A percentile compares a stretch with the other conserved stretches of the same genome.
Conservation (phyloP, 2,797 vertebrate genomes). For the Saxicola maurus region DNA sequence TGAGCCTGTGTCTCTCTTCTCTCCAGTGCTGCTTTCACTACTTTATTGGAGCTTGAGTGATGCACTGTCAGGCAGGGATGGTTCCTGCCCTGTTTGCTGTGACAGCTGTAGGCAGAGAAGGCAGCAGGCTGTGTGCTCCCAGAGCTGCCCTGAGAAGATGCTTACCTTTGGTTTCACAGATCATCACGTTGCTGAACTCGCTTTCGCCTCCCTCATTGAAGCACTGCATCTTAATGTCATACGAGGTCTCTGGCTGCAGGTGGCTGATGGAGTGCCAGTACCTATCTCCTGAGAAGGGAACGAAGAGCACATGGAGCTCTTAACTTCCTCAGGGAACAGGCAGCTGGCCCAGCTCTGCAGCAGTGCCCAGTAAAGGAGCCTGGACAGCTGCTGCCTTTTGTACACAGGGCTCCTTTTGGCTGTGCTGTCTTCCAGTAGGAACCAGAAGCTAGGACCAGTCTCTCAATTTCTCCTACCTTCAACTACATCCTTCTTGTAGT, state of each 20-base stretch:
- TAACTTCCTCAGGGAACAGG: neutral
- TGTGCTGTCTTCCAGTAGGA: neutral
- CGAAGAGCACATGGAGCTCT: accelerated
- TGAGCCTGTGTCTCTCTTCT: neutral
- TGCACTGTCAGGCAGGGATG: accelerated
- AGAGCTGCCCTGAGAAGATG: neutral
- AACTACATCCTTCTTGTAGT: slow-evolving; percentile 96
- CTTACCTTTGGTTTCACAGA: slow-evolving; percentile 95
- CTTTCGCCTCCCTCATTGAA: slow-evolving; percentile 97
- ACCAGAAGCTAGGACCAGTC: neutral
- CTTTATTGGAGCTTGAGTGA: neutral
- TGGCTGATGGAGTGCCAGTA: slow-evolving; percentile 97
- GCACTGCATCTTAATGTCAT: slow-evolving; percentile 99
- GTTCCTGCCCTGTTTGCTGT: neutral
- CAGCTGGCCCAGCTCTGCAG: neutral
- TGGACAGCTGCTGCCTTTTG: neutral
- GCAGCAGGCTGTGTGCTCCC: neutral
- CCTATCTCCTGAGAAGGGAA: slow-evolving; percentile 77
- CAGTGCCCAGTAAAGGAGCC: neutral
- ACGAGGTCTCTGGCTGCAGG: slow-evolving; percentile 94
- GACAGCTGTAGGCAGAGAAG: neutral
- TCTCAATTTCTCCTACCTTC: slow-evolving; percentile 76
- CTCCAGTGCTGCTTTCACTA: neutral
- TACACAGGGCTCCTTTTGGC: neutral
- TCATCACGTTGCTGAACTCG: slow-evolving; percentile 96